phyloP scores from a whole-genome alignment of 2,797 vertebrate genomes.

The Protonibea diacanthus region DNA sequence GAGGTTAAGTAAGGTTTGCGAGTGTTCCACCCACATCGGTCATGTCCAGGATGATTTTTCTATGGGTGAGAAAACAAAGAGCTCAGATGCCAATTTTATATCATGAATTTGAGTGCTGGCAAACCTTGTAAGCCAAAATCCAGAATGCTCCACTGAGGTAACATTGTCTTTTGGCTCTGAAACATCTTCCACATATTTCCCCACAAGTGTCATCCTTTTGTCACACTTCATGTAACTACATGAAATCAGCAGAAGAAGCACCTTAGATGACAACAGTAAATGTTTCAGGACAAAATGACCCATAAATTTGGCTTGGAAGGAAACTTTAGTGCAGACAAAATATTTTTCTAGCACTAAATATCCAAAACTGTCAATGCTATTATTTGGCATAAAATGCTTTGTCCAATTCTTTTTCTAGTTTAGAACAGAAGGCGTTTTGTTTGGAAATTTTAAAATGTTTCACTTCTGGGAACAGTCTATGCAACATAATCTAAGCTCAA shows the following conservation, averaged over 20 bases:
- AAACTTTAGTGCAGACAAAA: neutral
- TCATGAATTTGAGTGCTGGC: conserved; percentile 12
- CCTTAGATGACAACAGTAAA: neutral
- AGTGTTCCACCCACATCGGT: conserved; percentile 3
- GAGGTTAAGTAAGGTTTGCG: neutral
- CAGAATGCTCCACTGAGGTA: neutral
- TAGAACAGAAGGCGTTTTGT: too few species aligned
- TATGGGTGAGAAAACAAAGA: neutral
- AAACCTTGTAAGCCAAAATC: neutral
- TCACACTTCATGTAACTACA: neutral
- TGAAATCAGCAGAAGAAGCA: neutral
- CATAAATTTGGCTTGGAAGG: neutral
- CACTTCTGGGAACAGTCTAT: too few species aligned
- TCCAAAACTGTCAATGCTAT: too few species aligned
- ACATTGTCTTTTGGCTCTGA: conserved; percentile 22
- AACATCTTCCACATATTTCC: conserved; percentile 14
- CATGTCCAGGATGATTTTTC: neutral
- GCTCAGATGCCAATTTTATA: conserved; percentile 16
- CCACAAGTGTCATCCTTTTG: neutral
- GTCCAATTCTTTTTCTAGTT: too few species aligned
- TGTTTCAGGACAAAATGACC: neutral
- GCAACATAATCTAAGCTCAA: too few species aligned
- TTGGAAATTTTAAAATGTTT: too few species aligned
- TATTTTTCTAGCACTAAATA: neutral
- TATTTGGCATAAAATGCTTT: too few species aligned